Evolutionary conservation across 2,113 vertebrate genomes (phyloP), one percentile per base, ranked within the genome.

Genomic region (Canis aureus): DNA sequence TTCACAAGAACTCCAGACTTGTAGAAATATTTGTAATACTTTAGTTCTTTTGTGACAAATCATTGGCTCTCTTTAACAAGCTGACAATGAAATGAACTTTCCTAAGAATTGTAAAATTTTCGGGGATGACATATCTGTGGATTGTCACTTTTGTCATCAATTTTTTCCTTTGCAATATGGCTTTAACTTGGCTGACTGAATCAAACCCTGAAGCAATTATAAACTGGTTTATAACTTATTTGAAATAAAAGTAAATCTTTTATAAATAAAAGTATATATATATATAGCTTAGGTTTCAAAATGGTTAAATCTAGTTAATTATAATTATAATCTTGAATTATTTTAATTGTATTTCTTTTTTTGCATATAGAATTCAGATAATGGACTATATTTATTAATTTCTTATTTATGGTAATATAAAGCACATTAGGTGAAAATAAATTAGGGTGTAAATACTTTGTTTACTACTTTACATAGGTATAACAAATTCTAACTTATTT

Each of bases 341-440:
- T 79, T 88, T 85, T 95, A 74, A 93, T 84, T 79, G 19, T 73
- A 23, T 86, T 95, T 95, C 38, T 57, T 89, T 85, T 91, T 94
- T 81, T 95, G 0, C 16, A 64, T 74, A 62, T 69, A 87, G 25
- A 96, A 89, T 10, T 86, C 57, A 97, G 82, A 82, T 95, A 89
- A 94, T 95, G 62, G n/a, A 79, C 35, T 82, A 51, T 51, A 89
- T 89, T 89, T 81, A 83, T 94, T 91, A 59, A 43, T 78, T 90
- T 96, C 53, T 93, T 93, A 57, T 53, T 93, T 60, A 62, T 69
- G 35, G 19, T 94, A 67, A 59, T 66, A 55, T 64, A 49, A 94
- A 86, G 53, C 23, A 80, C 51, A 66, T 29, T 95, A 62, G 23
- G 13, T 93, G 27, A 79, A 92, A 97, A 94, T 5, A 92, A 94